These are phyloP conservation scores for Heliconius hortense DNA, from an alignment of 2,888 invertebrate species.

Conservation along the genomic window DNA sequence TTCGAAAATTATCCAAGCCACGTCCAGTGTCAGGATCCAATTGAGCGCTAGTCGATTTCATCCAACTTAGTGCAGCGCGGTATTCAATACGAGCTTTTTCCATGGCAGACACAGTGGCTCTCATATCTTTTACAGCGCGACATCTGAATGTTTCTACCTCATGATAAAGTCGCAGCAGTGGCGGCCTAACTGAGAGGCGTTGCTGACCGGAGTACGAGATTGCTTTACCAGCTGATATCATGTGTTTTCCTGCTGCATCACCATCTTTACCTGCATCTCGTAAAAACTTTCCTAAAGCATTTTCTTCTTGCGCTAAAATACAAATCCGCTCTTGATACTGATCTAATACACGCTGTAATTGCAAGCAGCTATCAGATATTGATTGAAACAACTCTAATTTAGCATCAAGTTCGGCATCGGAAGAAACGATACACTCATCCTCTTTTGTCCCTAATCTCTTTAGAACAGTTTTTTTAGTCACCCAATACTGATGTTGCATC, in stretches of 20 bases:
- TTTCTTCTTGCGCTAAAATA: constrained; percentile 97
- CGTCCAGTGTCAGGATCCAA: constrained; percentile 98
- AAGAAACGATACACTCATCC: constrained; percentile 97
- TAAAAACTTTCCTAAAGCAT: constrained; percentile 95
- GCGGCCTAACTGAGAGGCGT: constrained; percentile 91
- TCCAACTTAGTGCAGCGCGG: constrained; percentile 97
- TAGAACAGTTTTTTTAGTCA: constrained; percentile 97
- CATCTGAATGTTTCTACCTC: constrained; percentile 98
- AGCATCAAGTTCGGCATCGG: constrained; percentile 97
- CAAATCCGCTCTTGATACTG: constrained; percentile 96
- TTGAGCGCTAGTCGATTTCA: constrained; percentile 98
- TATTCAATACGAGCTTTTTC: constrained; percentile 98
- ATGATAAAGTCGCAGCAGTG: constrained; percentile 93
- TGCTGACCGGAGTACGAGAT: constrained; percentile 96
- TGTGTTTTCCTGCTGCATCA: constrained; percentile 87
- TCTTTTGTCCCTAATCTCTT: constrained; percentile 97
- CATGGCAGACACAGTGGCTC: constrained; percentile 95
- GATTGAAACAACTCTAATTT: constrained; percentile 96
- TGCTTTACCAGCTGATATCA: constrained; percentile 88
- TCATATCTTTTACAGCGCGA: constrained; percentile 96
- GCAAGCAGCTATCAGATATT: constrained; percentile 93
- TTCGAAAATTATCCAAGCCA: constrained; percentile 97
- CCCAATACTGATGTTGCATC: constrained; percentile 99
- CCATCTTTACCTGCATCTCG: constrained; percentile 96
- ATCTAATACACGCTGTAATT: constrained; percentile 93